Percentiles rank a stretch among this genome's conserved stretches.
phyloP scores from a whole-genome alignment of 1,140 invertebrate species.

The Phthorimaea operculella region DNA sequence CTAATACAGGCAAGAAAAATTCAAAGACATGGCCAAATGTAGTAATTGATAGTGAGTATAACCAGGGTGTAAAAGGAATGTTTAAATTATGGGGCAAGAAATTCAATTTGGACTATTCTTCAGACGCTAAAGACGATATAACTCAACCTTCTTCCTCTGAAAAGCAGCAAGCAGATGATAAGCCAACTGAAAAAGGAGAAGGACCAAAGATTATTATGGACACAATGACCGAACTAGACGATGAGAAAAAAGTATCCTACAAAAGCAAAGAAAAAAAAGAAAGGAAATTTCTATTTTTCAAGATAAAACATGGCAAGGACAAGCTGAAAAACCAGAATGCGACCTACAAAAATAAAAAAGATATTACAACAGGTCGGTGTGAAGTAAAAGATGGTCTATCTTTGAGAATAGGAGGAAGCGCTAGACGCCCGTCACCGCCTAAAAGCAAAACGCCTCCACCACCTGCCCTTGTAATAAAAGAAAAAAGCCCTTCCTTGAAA shows the following conservation, averaged over 20 bases:
- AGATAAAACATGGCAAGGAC: constrained; percentile 32
- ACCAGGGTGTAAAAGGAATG: constrained; percentile 41
- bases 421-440: neutral
- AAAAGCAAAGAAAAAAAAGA: constrained; percentile 27
- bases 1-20: neutral
- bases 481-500: neutral
- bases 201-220: neutral
- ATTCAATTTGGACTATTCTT: constrained; percentile 38
- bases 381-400: constrained; percentile 42
- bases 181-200: neutral
- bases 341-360: constrained; percentile 32
- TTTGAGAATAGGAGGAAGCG: constrained; percentile 29
- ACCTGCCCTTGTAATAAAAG: neutral
- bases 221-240: constrained; percentile 12
- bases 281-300: constrained; percentile 44
- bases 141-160: constrained; percentile 13
- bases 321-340: constrained; percentile 23
- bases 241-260: constrained; percentile 14
- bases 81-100: constrained; percentile 51
- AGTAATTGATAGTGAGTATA: constrained; percentile 19
- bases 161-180: neutral
- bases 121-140: constrained; percentile 13
- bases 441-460: neutral
- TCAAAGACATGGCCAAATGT: neutral
- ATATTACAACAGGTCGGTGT: constrained; percentile 38